phyloP scores from a whole-genome alignment of 35 echinoderm and acorn worm genomes.

The Hemicentrotus pulcherrimus region DNA sequence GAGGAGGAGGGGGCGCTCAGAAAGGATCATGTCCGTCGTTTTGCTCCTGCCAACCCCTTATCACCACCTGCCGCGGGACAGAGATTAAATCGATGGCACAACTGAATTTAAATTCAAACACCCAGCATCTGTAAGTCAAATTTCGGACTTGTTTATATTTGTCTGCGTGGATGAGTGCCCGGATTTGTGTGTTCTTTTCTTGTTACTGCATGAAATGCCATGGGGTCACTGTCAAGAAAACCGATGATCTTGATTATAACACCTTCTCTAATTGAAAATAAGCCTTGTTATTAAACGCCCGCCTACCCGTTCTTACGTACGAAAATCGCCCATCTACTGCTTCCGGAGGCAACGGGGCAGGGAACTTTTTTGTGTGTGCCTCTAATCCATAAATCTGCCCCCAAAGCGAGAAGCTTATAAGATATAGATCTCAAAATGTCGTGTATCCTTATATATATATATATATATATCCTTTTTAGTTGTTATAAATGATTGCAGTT shows the following conservation, averaged over 20 bases:
- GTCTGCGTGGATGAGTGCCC: neutral
- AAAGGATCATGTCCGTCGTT: neutral
- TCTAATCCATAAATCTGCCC: neutral
- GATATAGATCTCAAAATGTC: too few relatives aligned
- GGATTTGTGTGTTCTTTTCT: neutral
- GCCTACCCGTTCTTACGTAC: neutral
- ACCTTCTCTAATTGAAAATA: neutral
- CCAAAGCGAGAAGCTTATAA: too few relatives aligned
- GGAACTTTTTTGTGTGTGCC: neutral
- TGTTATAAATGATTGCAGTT: too few relatives aligned
- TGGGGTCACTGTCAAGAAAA: neutral
- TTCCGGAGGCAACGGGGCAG: neutral
- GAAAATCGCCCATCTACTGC: neutral
- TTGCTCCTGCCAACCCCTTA: neutral
- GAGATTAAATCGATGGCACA: slow-evolving; percentile 8
- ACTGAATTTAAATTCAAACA: neutral
- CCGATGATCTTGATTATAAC: neutral
- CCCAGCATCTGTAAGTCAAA: slow-evolving; percentile 17
- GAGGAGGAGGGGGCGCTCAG: neutral
- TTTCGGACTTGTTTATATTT: neutral
- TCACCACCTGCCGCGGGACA: neutral
- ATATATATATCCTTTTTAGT: too few relatives aligned
- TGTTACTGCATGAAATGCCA: neutral
- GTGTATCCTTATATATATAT: too few relatives aligned
- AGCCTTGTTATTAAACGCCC: neutral